Evolutionary conservation across 2,113 vertebrate genomes (phyloP).

Genomic region (Nanorana parkeri): DNA sequence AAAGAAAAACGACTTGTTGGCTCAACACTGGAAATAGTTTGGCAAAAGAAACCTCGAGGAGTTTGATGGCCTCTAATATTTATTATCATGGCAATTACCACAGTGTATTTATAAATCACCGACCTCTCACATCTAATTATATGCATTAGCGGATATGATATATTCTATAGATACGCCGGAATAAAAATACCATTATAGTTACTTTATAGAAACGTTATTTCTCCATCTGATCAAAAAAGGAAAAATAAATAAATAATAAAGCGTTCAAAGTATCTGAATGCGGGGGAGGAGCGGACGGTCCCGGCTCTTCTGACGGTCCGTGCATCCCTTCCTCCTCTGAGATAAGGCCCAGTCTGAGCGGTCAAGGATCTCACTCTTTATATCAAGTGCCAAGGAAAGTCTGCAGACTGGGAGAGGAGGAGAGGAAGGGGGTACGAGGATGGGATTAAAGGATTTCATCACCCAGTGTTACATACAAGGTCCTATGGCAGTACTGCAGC

Average conservation of each 20-base stretch:
- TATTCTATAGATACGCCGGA: neutral
- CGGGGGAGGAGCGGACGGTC: constrained; percentile 20
- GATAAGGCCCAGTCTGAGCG: constrained; percentile 42
- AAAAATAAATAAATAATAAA: too few species aligned
- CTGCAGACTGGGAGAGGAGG: constrained; percentile 7
- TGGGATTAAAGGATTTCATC: constrained; percentile 54
- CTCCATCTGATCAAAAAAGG: constrained; percentile 10
- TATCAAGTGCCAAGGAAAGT: constrained; percentile 43
- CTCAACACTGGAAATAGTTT: neutral
- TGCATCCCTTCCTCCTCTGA: neutral
- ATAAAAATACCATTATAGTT: neutral
- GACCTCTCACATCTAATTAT: too few species aligned
- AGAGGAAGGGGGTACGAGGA: neutral
- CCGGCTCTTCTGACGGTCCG: constrained; percentile 11
- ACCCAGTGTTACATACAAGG: neutral
- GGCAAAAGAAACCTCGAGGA: too few species aligned
- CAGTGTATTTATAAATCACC: neutral
- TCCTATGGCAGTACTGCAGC: constrained; percentile 9
- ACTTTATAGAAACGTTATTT: neutral
- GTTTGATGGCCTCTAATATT: neutral
- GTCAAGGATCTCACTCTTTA: constrained; percentile 22
- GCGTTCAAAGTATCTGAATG: constrained; percentile 18
- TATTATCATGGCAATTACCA: neutral
- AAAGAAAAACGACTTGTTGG: neutral
- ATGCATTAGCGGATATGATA: too few species aligned